Base-by-base conservation (phyloP, 2,797 vertebrate genomes). In the Sitta carolinensis region DNA sequence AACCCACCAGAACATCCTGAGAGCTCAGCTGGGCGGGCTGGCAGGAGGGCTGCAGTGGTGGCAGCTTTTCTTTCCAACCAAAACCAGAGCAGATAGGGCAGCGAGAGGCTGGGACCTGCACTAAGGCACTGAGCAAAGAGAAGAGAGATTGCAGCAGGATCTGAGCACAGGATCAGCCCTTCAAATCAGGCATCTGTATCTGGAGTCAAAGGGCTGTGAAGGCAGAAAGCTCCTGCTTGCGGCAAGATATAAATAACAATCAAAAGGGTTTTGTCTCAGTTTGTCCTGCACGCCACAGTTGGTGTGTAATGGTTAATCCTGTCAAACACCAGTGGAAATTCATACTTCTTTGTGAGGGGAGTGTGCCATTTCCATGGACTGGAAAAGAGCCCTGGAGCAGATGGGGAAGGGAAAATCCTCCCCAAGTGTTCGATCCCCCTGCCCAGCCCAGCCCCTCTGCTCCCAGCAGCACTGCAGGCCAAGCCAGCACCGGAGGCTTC, bases 11-110 rank as follows among this genome's bases (percentile, higher is more conserved):
- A 82, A 90, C 72, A 84, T 13, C 12, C 47, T 2, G 3, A 83
- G 63, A 89, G 77, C 78, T 86, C 77, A 83, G 59, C 61, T 82
- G 67, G 82, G 47, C 7, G 62, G 58, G 52, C 64, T 64, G 72
- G n/a, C 42, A 45, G 70, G 42, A 67, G 61, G 67, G 45, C 67
- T 79, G 38, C 67, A 63, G 54, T 3, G 79, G 66, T 64, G 50
- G 42, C 55, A 83, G 57, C 42, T 54, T 63, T 68, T 48, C 47
- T 66, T 72, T 50, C 27, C 48, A 73, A 74, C 55, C 13, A 67
- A 83, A 93, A 88, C 67, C 36, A 9, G 14, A 54, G 26, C 64
- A 74, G 54, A n/a, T 19, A 58, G 51, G 43, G 85, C 66, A 70
- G 73, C 0, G 1, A 87, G 61, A 84, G 36, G 43, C 40, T 67